Base-by-base conservation (phyloP, 2,888 invertebrate species). In the Cremastobaeus sp. region DNA sequence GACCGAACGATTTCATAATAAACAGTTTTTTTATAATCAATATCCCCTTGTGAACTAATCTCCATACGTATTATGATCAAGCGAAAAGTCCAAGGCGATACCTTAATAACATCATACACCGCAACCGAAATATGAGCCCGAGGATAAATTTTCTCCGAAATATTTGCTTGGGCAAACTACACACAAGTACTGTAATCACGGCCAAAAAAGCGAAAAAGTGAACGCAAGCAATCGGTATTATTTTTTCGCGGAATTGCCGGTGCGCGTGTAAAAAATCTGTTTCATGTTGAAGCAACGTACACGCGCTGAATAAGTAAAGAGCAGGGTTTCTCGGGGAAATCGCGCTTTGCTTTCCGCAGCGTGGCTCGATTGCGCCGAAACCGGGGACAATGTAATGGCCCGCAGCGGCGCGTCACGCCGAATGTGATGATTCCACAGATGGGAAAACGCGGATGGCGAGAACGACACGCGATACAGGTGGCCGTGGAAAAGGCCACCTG, bases 401-500 rank as follows among this genome's bases (percentile, higher is more conserved):
- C 43, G 59, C 45, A 37, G 57, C 64, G 21, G 15, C 65, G 18
- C 30, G 72, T 52, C 71, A 43, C 39, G 30, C 54, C 47, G 52
- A 55, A 62, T 50, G 70, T 47, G 54, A 72, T 39, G 50, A 72
- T 60, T 72, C 55, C 65, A 45, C 65, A 72, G 69, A 76, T 65
- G 72, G 69, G 75, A 72, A 72, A 76, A 76, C 69, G 60, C 75
- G 75, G 75, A 72, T 76, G 72, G 57, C 62, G 55, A 68, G 68
- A 75, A 55, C 50, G 68, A 70, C 52, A 70, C 68, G 68, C 69
- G 65, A 76, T 78, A 81, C 80, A 81, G 81, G 81, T 81, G 81
- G 80, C 76, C 77, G 73, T 75, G 79, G 78, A 81, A 81, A 80
- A 77, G 80, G 79, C 80, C 81, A 82, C 79, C 81, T 82, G 81